Base-by-base conservation (phyloP, 2,888 invertebrate genomes). In the Apotomis capreana region DNA sequence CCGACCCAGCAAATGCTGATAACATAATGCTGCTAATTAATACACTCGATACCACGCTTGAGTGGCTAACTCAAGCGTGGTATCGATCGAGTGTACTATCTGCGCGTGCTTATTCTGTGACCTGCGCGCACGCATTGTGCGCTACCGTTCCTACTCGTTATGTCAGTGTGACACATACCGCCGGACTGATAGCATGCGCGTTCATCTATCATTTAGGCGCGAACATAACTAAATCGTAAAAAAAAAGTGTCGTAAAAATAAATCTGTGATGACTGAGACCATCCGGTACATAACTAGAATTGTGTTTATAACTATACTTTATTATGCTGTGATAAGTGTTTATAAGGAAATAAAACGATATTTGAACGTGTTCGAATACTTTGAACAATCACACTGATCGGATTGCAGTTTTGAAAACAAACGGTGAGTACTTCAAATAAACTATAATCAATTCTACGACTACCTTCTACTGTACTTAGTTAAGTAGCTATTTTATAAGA, bases 91-190 rank as follows among this genome's bases (percentile, higher is more conserved):
- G 65, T 57, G 26, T 2, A 44, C 26, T 57, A 26, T 55, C 46
- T 65, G 55, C 15, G 3, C 46, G 8, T 57, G 0, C 55, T 65
- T 57, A 12, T 46, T 65, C 64, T 65, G 57, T 55, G 8, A 15
- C 40, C 51, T 84, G 90, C 90, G 91, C 85, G 74, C 76, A 86
- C 88, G 91, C 91, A 90, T 88, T 87, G 84, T 87, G 86, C 81
- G 84, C 83, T 85, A 86, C 87, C 83, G 85, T 80, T 74, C 44
- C 68, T 49, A 36, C 75, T 79, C 73, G 78, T 80, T 80, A 80
- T 83, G 83, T 83, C 85, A 90, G 90, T 90, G 77, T 85, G 84
- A 86, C 84, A 87, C 76, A 78, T 78, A 78, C 79, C 78, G 74
- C 72, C 73, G 79, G 51, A 15, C 76, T 69, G 70, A 74, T 74